Evolutionary conservation across 2,113 vertebrate species (phyloP).

Genomic region (Phocoena phocoena): DNA sequence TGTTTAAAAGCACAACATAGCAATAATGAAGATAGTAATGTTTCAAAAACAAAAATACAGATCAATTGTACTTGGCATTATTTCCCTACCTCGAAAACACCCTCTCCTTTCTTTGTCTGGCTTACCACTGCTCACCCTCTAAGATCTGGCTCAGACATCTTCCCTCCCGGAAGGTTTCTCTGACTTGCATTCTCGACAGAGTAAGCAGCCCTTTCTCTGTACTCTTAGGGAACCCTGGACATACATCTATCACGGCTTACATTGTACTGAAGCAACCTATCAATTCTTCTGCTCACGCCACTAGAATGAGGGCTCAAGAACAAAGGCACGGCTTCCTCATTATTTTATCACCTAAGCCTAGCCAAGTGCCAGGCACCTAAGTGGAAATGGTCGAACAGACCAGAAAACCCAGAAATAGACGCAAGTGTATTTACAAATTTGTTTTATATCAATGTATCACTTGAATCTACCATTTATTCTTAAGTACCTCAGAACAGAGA

Average conservation of each 20-base stretch:
- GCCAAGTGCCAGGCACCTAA: neutral
- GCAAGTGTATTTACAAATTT: neutral
- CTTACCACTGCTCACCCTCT: neutral
- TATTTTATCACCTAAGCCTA: neutral
- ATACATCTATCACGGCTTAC: fast-evolving
- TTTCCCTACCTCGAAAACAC: neutral
- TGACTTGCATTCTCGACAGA: neutral
- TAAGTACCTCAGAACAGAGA: neutral
- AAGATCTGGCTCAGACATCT: neutral
- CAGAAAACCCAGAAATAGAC: neutral
- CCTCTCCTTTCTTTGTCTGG: neutral
- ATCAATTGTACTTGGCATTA: neutral
- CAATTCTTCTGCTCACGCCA: neutral
- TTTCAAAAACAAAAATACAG: neutral
- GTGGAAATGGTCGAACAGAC: neutral
- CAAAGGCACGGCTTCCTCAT: neutral
- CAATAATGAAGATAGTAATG: neutral
- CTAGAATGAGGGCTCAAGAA: neutral
- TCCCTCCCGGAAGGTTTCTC: neutral
- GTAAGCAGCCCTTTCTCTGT: neutral
- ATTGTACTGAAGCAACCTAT: neutral
- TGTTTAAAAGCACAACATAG: neutral
- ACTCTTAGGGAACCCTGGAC: neutral
- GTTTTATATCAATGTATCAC: neutral
- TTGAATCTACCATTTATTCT: neutral